A percentile compares a stretch with the other conserved stretches of the same genome.
phyloP scores from a whole-genome alignment of 2,797 vertebrate species.

The Mergus octosetaceus region DNA sequence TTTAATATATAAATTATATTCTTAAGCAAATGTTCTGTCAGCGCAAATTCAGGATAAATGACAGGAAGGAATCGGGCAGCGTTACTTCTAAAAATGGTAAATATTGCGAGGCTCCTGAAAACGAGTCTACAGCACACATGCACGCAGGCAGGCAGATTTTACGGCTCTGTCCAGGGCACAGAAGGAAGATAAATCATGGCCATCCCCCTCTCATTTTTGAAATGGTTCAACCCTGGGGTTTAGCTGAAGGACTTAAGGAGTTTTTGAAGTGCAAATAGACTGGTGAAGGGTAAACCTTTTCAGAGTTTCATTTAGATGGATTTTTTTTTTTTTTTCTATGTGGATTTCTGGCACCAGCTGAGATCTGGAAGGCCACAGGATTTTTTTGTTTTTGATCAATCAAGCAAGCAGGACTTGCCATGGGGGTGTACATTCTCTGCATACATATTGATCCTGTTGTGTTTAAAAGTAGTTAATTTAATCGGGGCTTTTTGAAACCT shows the following conservation, averaged over 20 bases:
- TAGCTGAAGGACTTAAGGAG: slow-evolving; percentile 78
- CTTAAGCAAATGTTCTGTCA: not conserved
- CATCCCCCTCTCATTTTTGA: slow-evolving; percentile 79
- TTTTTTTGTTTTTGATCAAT: slow-evolving; percentile 82
- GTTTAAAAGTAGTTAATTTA: slow-evolving; percentile 78
- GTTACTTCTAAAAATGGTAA: slow-evolving; percentile 47
- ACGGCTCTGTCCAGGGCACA: slow-evolving; percentile 78
- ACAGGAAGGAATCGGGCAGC: not conserved
- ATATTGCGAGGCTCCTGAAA: slow-evolving; percentile 18
- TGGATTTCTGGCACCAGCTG: slow-evolving; percentile 80
- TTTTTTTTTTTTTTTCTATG: slow-evolving; percentile 73
- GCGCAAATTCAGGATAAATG: not conserved
- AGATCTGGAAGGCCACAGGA: slow-evolving; percentile 76
- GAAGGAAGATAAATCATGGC: slow-evolving; percentile 81
- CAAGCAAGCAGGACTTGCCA: slow-evolving; percentile 78
- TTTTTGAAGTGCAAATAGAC: slow-evolving; percentile 85
- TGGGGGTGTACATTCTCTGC: slow-evolving; percentile 71
- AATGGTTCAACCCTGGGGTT: slow-evolving; percentile 80
- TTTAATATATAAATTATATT: not conserved
- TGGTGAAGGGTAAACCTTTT: slow-evolving; percentile 82
- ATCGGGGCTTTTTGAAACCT: slow-evolving; percentile 62
- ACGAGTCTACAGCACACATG: not conserved
- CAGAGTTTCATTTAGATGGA: slow-evolving; percentile 82
- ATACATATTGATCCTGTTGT: slow-evolving; percentile 78
- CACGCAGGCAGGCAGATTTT: slow-evolving; percentile 69